Conservation (phyloP, 2,113 vertebrate genomes). For the Sander vitreus region DNA sequence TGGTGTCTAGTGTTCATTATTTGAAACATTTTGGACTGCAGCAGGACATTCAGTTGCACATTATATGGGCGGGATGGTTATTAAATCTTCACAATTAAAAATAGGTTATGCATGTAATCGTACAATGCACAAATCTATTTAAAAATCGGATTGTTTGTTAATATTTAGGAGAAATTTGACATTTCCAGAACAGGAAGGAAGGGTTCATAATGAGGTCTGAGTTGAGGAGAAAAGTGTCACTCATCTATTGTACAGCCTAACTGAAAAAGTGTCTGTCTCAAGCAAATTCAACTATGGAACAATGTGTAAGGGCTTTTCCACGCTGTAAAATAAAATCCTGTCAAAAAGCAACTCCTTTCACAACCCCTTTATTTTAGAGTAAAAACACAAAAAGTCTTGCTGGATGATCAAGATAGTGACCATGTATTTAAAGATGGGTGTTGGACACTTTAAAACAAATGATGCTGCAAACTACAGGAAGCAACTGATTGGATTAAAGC, state of each 20-base stretch:
- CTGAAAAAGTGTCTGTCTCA: neutral
- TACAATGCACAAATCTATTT: no score
- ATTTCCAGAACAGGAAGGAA: constrained; percentile 14
- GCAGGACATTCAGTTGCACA: neutral
- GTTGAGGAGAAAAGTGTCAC: neutral
- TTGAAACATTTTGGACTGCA: neutral
- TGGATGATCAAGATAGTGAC: neutral
- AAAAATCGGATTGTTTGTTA: neutral
- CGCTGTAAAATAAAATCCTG: neutral
- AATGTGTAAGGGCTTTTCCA: neutral
- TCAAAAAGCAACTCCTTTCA: neutral
- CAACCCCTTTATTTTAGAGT: neutral
- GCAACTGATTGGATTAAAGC: constrained; percentile 73
- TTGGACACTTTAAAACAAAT: constrained; percentile 36
- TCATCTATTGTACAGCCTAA: neutral
- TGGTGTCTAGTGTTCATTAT: neutral
- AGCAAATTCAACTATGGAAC: constrained; percentile 1
- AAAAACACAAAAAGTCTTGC: neutral
- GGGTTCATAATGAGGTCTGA: neutral
- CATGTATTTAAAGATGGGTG: neutral
- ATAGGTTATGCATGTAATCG: neutral
- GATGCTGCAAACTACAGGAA: constrained; percentile 54
- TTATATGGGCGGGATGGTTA: neutral
- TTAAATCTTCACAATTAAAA: neutral
- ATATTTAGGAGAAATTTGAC: neutral